Evolutionary conservation across 2,797 vertebrate species (phyloP).

Genomic region (Danio kyathit): DNA sequence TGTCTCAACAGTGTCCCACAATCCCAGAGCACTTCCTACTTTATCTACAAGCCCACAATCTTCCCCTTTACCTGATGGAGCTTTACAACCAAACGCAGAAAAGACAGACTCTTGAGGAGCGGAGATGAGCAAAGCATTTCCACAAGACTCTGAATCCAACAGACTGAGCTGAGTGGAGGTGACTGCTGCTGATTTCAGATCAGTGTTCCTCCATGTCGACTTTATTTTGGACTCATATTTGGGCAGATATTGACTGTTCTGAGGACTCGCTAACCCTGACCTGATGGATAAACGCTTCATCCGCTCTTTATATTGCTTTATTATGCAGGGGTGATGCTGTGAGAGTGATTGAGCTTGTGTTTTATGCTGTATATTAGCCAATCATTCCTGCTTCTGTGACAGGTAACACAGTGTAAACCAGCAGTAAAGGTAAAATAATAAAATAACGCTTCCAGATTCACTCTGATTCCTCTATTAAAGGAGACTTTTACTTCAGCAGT

Average conservation of each 20-base stretch:
- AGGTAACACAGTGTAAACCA: constrained; percentile 20
- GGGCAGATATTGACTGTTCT: not conserved
- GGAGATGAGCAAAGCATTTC: not conserved
- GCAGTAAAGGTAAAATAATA: not conserved
- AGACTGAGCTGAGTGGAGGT: constrained; percentile 10
- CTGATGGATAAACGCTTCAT: constrained; percentile 21
- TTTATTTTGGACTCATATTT: not conserved
- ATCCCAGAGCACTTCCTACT: constrained; percentile 23
- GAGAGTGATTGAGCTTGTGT: constrained; percentile 25
- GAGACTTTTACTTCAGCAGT: too few relatives aligned
- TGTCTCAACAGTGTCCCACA: constrained; percentile 25
- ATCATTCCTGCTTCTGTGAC: constrained; percentile 34
- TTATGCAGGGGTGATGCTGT: constrained; percentile 23
- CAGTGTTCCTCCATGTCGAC: not conserved
- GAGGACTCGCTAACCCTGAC: not conserved
- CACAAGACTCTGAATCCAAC: constrained; percentile 5
- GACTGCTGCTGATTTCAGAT: constrained; percentile 10
- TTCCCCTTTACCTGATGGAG: constrained; percentile 14
- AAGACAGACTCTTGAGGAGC: not conserved
- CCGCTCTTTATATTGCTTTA: constrained; percentile 21
- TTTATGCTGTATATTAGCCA: constrained; percentile 40
- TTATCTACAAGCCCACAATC: constrained; percentile 9
- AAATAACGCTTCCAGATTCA: constrained; percentile 27
- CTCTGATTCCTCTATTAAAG: too few relatives aligned
- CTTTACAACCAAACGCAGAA: not conserved